Conservation (phyloP, 2,888 invertebrate genomes). For the Aproaerema taeniolella region DNA sequence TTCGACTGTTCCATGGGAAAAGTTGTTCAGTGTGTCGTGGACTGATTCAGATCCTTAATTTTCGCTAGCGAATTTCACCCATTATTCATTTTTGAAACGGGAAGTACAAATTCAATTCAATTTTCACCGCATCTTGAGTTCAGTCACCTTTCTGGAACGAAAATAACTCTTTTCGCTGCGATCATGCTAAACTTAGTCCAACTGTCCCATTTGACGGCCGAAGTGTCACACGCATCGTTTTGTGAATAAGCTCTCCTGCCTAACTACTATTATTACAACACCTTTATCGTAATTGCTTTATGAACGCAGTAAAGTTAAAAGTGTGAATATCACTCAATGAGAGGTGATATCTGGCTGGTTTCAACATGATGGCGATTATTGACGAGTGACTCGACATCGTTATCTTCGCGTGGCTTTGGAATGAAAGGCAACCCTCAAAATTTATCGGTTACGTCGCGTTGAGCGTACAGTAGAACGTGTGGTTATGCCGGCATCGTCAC, state of each 20-base stretch:
- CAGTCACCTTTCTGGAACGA: constrained; percentile 29
- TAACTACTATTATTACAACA: no score
- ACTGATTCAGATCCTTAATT: no score
- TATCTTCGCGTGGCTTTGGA: constrained; percentile 59
- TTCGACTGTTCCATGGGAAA: no score
- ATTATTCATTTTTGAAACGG: no score
- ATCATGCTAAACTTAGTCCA: constrained; percentile 21
- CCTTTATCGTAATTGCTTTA: constrained; percentile 2
- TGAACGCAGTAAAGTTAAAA: constrained; percentile 10
- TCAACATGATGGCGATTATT: constrained; percentile 46
- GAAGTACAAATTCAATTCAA: no score
- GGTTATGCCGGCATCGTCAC: constrained; percentile 56
- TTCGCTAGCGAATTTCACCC: no score
- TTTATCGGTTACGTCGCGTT: constrained; percentile 49
- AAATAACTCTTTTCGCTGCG: constrained; percentile 34
- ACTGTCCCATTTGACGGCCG: constrained; percentile 8
- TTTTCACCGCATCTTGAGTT: no score
- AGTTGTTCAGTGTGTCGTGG: no score
- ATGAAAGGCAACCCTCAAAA: constrained; percentile 59
- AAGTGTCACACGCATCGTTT: constrained; percentile 7
- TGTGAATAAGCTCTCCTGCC: no score
- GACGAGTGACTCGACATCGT: constrained; percentile 45
- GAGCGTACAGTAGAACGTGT: constrained; percentile 35
- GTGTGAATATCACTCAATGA: constrained; percentile 42
- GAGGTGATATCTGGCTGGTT: constrained; percentile 40